Conservation (phyloP, 2,888 invertebrate species). For the Dermolepida albohirtum region DNA sequence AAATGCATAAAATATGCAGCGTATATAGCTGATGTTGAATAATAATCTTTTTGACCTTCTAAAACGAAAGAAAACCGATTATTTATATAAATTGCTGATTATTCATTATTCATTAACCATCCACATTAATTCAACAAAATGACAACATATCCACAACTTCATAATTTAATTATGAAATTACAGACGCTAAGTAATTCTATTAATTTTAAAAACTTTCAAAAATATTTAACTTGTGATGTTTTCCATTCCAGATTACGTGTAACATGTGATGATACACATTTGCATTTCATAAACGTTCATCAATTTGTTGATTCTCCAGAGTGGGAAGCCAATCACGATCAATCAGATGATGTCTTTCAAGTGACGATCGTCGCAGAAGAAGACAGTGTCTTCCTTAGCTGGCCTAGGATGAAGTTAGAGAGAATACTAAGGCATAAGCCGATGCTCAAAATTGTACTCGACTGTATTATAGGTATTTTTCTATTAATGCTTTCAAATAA, state of each 20-base stretch:
- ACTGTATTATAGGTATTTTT: conserved; percentile 77
- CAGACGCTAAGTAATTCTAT: too few relatives aligned
- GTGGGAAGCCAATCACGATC: conserved; percentile 85
- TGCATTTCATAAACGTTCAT: conserved; percentile 82
- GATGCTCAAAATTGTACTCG: conserved; percentile 79
- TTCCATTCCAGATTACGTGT: conserved; percentile 75
- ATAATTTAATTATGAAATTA: too few relatives aligned
- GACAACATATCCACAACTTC: too few relatives aligned
- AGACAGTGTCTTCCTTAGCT: conserved; percentile 80
- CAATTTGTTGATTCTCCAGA: conserved; percentile 93
- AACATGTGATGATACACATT: conserved; percentile 84
- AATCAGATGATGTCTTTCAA: conserved; percentile 83
- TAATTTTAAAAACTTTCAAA: too few relatives aligned
- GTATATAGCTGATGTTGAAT: too few relatives aligned
- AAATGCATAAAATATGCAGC: too few relatives aligned
- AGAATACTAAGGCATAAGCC: conserved; percentile 80
- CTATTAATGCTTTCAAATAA: not conserved
- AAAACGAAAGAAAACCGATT: too few relatives aligned
- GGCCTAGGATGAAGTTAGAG: conserved; percentile 82
- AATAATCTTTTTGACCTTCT: too few relatives aligned
- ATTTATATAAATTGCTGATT: too few relatives aligned
- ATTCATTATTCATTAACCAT: too few relatives aligned
- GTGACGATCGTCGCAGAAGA: conserved; percentile 84
- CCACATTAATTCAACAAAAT: too few relatives aligned
- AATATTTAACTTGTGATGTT: not conserved